phyloP scores from a whole-genome alignment of 2,888 invertebrate genomes.

The Nomada flava region DNA sequence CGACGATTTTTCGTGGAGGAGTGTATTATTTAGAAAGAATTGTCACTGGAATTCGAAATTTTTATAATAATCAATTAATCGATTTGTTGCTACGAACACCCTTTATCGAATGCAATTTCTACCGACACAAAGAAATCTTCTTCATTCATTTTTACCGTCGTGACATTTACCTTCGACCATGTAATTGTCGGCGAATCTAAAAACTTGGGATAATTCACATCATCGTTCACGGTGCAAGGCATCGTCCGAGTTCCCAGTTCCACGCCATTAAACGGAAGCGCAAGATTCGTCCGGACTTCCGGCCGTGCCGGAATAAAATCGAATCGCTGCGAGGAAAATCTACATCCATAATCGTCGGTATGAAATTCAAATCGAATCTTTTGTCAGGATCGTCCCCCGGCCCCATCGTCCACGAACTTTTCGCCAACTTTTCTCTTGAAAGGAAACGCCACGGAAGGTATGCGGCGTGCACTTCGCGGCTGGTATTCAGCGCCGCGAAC shows the following conservation, averaged over 20 bases:
- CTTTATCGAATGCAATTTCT: too few relatives aligned
- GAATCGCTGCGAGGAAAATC: conserved; percentile 38
- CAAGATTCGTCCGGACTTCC: conserved; percentile 11
- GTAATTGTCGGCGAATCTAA: background rate
- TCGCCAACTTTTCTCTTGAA: conserved; percentile 39
- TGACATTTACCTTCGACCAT: too few relatives aligned
- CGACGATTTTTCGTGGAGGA: too few relatives aligned
- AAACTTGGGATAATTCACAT: too few relatives aligned
- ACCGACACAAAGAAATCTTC: too few relatives aligned
- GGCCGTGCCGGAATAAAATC: conserved; percentile 26
- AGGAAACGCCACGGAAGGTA: conserved; percentile 45
- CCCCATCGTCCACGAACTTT: conserved; percentile 12
- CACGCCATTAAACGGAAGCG: conserved; percentile 14
- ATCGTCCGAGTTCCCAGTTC: conserved; percentile 30
- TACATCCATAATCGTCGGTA: conserved; percentile 60
- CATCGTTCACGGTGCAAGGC: conserved; percentile 31
- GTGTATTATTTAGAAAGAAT: too few relatives aligned
- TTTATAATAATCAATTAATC: too few relatives aligned
- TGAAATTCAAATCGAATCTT: conserved; percentile 62
- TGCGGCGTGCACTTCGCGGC: conserved; percentile 46
- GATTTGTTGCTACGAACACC: too few relatives aligned
- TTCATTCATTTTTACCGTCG: too few relatives aligned
- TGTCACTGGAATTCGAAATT: too few relatives aligned
- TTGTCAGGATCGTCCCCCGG: conserved; percentile 14
- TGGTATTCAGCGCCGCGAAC: conserved; percentile 35